phyloP scores from a whole-genome alignment of 2,888 invertebrate species.

The Myopa testacea region DNA sequence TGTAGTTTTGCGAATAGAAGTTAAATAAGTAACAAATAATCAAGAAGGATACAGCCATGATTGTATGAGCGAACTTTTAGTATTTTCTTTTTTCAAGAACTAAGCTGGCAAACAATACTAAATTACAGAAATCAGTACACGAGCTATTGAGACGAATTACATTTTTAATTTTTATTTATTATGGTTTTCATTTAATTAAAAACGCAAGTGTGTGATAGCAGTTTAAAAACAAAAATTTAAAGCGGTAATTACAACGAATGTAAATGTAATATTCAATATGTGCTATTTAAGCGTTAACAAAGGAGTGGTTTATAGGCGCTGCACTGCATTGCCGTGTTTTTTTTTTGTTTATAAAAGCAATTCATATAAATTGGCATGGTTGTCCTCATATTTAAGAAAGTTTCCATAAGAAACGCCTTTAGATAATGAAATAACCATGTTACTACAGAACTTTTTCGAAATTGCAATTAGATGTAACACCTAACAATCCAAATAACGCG shows the following conservation, averaged over 20 bases:
- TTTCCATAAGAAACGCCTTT: too few relatives aligned
- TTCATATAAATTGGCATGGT: too few relatives aligned
- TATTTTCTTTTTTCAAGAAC: slow-evolving; percentile 29
- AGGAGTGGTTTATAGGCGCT: too few relatives aligned
- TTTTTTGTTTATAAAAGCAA: too few relatives aligned
- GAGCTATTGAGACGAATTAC: background rate
- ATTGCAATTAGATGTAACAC: too few relatives aligned
- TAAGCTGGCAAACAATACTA: slow-evolving; percentile 21
- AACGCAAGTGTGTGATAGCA: slow-evolving; percentile 1
- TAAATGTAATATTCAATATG: background rate
- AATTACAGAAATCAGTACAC: background rate
- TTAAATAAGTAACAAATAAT: background rate
- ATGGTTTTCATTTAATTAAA: slow-evolving; percentile 9
- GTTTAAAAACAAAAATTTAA: slow-evolving; percentile 6
- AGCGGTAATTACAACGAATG: background rate
- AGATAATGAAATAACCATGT: too few relatives aligned
- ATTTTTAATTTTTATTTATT: slow-evolving; percentile 13
- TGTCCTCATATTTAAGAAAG: too few relatives aligned
- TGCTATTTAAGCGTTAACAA: too few relatives aligned
- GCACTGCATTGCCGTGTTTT: too few relatives aligned
- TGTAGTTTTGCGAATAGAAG: slow-evolving; percentile 4
- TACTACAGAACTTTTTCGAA: too few relatives aligned
- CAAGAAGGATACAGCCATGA: slow-evolving; percentile 30
- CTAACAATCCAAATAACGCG: too few relatives aligned
- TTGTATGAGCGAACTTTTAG: slow-evolving; percentile 32